Evolutionary conservation across 2,797 vertebrate species (phyloP).

Genomic region (Garrulus glandarius): DNA sequence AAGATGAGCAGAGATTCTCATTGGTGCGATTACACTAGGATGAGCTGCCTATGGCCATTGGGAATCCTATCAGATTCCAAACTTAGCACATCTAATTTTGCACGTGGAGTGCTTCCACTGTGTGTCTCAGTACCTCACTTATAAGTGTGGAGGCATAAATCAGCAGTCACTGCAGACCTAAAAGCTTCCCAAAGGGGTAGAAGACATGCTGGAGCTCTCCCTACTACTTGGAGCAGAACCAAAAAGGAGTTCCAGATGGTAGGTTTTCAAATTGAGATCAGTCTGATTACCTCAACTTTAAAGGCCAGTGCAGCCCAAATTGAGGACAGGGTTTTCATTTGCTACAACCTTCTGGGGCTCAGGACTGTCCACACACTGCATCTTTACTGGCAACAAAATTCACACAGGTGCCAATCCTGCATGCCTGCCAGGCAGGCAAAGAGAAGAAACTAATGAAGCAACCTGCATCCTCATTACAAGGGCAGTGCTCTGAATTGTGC

Average conservation of each 20-base stretch:
- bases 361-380: not conserved
- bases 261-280: not conserved
- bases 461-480: not conserved
- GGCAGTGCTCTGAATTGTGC: not conserved
- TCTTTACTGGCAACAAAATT: not conserved
- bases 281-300: not conserved
- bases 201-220: not conserved
- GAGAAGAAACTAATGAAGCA: not conserved
- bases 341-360: not conserved
- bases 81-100: not conserved
- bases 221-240: not conserved
- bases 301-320: not conserved
- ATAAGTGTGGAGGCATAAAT: not conserved
- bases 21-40: not conserved
- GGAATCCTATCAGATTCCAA: not conserved
- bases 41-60: rapidly evolving
- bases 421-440: not conserved
- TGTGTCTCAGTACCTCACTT: not conserved
- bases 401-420: not conserved
- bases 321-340: not conserved
- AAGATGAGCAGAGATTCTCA: not conserved
- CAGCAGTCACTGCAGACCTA: not conserved
- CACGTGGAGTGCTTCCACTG: not conserved
- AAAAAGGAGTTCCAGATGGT: not conserved
- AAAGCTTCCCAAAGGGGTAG: not conserved